Evolutionary conservation across 2,113 vertebrate species (phyloP).

Genomic region (Ascaphus truei): DNA sequence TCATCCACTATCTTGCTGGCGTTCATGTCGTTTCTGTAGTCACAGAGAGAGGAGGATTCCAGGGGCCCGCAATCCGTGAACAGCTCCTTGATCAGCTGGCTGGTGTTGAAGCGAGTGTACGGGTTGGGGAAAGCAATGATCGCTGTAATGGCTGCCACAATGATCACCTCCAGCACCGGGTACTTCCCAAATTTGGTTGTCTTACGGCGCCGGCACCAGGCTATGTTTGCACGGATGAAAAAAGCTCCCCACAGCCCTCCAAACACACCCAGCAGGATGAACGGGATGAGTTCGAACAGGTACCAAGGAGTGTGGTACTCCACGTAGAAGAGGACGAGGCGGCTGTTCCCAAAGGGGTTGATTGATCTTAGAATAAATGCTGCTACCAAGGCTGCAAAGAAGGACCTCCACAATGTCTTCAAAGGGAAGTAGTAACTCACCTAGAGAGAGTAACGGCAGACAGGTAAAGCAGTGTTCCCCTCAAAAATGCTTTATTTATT

Average conservation of each 20-base stretch:
- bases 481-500: no score
- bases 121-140: conserved; percentile 94
- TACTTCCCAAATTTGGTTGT: conserved; percentile 94
- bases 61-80: conserved; percentile 95
- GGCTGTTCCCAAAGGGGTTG: conserved; percentile 97
- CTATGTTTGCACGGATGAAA: conserved; percentile 95
- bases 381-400: conserved; percentile 95
- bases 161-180: conserved; percentile 91
- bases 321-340: conserved; percentile 95
- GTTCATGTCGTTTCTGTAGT: conserved; percentile 94
- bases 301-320: conserved; percentile 98
- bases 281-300: conserved; percentile 96
- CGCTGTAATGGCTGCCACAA: conserved; percentile 90
- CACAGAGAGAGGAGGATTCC: conserved; percentile 92
- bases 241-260: conserved; percentile 97
- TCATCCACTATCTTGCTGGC: conserved; percentile 83
- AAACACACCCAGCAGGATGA: conserved; percentile 95
- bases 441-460: conserved; percentile 64
- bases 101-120: conserved; percentile 94
- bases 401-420: conserved; percentile 96
- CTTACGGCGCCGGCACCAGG: conserved; percentile 94
- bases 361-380: conserved; percentile 96
- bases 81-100: conserved; percentile 95
- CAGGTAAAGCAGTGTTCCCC: no score
- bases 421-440: conserved; percentile 98